Evolutionary conservation across 1,140 invertebrate genomes (phyloP).

Genomic region (Halyomorpha halys): DNA sequence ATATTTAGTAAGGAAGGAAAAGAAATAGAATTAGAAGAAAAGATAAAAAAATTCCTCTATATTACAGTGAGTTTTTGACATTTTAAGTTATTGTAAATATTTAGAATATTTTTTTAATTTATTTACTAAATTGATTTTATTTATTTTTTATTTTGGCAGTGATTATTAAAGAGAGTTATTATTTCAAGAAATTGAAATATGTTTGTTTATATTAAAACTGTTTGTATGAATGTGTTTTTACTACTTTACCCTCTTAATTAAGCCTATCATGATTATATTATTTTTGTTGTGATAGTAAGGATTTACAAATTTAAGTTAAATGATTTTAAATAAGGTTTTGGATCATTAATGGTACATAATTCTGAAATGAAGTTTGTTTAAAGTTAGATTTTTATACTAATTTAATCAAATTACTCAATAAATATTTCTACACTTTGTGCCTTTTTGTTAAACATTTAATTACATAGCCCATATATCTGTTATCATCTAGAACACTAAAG

Average conservation of each 20-base stretch:
- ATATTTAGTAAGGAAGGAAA: slow-evolving; percentile 31
- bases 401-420: slow-evolving; percentile 30
- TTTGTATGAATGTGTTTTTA: not conserved
- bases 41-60: slow-evolving; percentile 22
- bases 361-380: not conserved
- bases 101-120: slow-evolving; percentile 5
- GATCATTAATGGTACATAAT: too few relatives aligned
- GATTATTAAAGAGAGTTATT: not conserved
- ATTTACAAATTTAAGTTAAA: not conserved
- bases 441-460: slow-evolving; percentile 27
- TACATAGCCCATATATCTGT: not conserved
- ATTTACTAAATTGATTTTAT: slow-evolving; percentile 13
- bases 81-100: not conserved
- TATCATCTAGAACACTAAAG: not conserved
- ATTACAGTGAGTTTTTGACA: slow-evolving; percentile 11
- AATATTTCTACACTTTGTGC: slow-evolving; percentile 35
- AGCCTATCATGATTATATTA: not conserved
- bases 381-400: not conserved
- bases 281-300: not conserved
- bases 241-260: not conserved
- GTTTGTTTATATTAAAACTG: not conserved
- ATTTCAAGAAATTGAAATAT: not conserved
- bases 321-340: slow-evolving; percentile 16
- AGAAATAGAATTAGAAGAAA: slow-evolving; percentile 29
- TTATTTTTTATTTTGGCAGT: not conserved